Base-by-base conservation (phyloP, 2,888 invertebrate species). In the Venusia cambrica region DNA sequence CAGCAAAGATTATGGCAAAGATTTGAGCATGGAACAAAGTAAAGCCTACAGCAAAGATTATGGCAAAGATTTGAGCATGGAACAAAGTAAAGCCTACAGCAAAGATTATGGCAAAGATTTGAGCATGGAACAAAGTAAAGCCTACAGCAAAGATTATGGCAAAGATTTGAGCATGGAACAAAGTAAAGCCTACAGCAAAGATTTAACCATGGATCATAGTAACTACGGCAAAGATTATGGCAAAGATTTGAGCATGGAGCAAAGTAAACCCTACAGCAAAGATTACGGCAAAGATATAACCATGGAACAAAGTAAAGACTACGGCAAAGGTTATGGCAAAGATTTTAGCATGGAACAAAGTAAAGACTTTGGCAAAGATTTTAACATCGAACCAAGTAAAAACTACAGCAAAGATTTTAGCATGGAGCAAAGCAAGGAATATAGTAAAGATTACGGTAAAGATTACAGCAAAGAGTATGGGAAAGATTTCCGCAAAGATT, bases 221-320 rank as follows among this genome's bases (percentile, higher is more conserved):
- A 48, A 48, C 33, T 48, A 48, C 8, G 73, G 66, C 36, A 88
- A 89, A 57, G 85, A 88, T 45, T 88, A 87, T n/a, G n/a, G n/a
- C n/a, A n/a, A n/a, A n/a, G n/a, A n/a, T n/a, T n/a, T 51, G 4
- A 12, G 4, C 9, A 46, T 42, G 15, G 48, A 47, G 0, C 45
- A 44, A 9, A 31, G 18, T 1, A 45, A 47, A 34, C 41, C 38
- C 3, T 38, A 25, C 3, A 13, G 10, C 6, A 50, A 50, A 29
- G 50, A 48, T 5, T 45, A 39, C 2, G 10, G 19, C 3, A 57
- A 40, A 32, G 50, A 54, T 2, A 41, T 36, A 14, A 17, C 19
- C 9, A 51, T 48, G 38, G 49, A 47, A 33, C 48, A 55, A 8
- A 18, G 11, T 4, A 50, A 50, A 32, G 50, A 50, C 10, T 44